phyloP scores from a whole-genome alignment of 1,140 invertebrate genomes.

The Drosophila ohnishii region DNA sequence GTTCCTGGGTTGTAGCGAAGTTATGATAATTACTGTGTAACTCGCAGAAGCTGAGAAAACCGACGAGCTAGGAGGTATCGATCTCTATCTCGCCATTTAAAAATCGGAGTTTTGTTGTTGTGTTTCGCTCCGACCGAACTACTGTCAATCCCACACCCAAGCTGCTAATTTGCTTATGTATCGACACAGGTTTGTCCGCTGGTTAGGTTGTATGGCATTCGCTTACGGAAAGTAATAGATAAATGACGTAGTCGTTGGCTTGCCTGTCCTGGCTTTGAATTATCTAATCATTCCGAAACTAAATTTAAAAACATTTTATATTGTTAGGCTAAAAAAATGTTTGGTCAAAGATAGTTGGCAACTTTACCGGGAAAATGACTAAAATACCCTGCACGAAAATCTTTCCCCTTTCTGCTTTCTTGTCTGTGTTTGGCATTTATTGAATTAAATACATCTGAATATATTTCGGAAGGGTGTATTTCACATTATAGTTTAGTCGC shows the following conservation, averaged over 20 bases:
- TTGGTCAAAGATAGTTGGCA: neutral
- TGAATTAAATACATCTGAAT: neutral
- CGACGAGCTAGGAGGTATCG: slow-evolving; percentile 17
- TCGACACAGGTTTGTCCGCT: slow-evolving; percentile 1
- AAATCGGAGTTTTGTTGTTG: slow-evolving; percentile 55
- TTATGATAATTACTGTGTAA: slow-evolving; percentile 79
- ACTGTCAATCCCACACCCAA: slow-evolving; percentile 37
- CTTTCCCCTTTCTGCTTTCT: neutral
- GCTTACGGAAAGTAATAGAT: slow-evolving; percentile 16
- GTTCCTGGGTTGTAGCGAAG: slow-evolving; percentile 48
- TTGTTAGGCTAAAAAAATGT: neutral
- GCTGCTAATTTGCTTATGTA: slow-evolving; percentile 25
- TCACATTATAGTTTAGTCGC: neutral
- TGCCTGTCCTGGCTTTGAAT: neutral
- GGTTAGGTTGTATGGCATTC: neutral
- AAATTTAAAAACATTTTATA: neutral
- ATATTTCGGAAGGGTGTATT: neutral
- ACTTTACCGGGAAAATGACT: neutral
- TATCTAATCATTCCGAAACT: neutral
- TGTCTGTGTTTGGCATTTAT: neutral
- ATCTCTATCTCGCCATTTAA: slow-evolving; percentile 52
- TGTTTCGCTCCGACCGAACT: slow-evolving; percentile 22
- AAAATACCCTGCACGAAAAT: neutral
- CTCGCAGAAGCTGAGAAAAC: slow-evolving; percentile 62
- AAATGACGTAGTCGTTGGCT: neutral